Percentiles rank a stretch among this genome's conserved stretches.
Evolutionary conservation across 2,888 invertebrate species (phyloP).

Genomic region (Clostera curtula): DNA sequence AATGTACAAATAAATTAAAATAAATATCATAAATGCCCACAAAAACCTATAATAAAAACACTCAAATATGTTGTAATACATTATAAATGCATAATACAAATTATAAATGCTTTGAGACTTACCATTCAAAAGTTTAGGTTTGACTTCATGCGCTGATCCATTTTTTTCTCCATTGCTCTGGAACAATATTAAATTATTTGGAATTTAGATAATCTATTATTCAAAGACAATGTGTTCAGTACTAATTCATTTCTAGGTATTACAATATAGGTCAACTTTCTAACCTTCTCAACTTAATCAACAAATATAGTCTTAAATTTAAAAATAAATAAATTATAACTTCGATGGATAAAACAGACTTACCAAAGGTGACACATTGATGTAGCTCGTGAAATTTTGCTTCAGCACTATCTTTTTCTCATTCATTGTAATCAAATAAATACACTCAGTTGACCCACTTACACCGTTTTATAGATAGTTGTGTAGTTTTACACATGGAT

Average conservation of each 20-base stretch:
- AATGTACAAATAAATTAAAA: too few relatives aligned
- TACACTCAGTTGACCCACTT: conserved; percentile 49
- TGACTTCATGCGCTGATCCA: conserved; percentile 65
- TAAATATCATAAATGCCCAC: too few relatives aligned
- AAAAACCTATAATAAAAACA: too few relatives aligned
- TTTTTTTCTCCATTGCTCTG: conserved; percentile 70
- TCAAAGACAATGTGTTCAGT: background rate
- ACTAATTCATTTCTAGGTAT: background rate
- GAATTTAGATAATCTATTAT: conserved; percentile 2
- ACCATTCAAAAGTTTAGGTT: conserved; percentile 72
- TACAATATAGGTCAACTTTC: conserved; percentile 6
- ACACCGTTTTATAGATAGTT: too few relatives aligned
- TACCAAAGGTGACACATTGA: conserved; percentile 62
- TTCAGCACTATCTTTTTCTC: conserved; percentile 68
- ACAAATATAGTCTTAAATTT: too few relatives aligned
- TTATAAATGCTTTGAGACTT: conserved; percentile 22
- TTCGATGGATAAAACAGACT: conserved; percentile 10
- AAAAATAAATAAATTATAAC: too few relatives aligned
- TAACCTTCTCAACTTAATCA: conserved; percentile 17
- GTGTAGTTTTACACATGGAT: too few relatives aligned
- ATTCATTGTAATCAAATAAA: conserved; percentile 63
- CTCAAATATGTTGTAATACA: too few relatives aligned
- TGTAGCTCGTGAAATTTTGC: conserved; percentile 75
- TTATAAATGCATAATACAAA: background rate
- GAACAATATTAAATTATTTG: conserved; percentile 20